Conservation (phyloP, 2,797 vertebrate species). For the Trematomus bernacchii region DNA sequence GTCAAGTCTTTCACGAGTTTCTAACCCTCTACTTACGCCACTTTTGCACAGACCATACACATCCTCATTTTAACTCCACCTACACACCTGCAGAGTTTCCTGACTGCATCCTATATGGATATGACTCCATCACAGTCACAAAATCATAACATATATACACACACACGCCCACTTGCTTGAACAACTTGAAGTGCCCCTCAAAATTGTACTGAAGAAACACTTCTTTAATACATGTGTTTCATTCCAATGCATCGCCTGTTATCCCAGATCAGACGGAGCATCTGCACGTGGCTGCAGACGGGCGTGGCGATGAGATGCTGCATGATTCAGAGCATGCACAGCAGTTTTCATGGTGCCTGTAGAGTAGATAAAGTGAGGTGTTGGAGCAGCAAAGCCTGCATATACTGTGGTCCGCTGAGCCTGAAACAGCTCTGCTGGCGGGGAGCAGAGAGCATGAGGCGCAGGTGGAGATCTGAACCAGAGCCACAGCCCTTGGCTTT, state of each 20-base stretch:
- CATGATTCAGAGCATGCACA: slow-evolving; percentile 24
- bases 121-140: too few species aligned
- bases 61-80: too few species aligned
- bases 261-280: slow-evolving; percentile 17
- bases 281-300: slow-evolving; percentile 19
- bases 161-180: too few species aligned
- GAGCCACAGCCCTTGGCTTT: slow-evolving; percentile 46
- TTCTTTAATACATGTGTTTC: too few species aligned
- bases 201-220: too few species aligned
- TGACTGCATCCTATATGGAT: too few species aligned
- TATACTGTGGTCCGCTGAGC: slow-evolving; percentile 40
- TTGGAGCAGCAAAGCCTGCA: slow-evolving; percentile 28
- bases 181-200: too few species aligned
- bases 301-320: slow-evolving; percentile 37
- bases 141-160: too few species aligned
- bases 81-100: too few species aligned
- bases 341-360: slow-evolving; percentile 28
- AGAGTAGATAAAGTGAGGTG: slow-evolving; percentile 23
- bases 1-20: too few species aligned
- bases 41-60: too few species aligned
- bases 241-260: not conserved
- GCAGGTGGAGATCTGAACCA: slow-evolving; percentile 49
- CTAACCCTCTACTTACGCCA: too few species aligned
- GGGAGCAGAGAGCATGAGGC: slow-evolving; percentile 37
- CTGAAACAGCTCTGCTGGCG: slow-evolving; percentile 28